Base-by-base conservation (phyloP, 2,113 vertebrate species). In the Marmota monax region DNA sequence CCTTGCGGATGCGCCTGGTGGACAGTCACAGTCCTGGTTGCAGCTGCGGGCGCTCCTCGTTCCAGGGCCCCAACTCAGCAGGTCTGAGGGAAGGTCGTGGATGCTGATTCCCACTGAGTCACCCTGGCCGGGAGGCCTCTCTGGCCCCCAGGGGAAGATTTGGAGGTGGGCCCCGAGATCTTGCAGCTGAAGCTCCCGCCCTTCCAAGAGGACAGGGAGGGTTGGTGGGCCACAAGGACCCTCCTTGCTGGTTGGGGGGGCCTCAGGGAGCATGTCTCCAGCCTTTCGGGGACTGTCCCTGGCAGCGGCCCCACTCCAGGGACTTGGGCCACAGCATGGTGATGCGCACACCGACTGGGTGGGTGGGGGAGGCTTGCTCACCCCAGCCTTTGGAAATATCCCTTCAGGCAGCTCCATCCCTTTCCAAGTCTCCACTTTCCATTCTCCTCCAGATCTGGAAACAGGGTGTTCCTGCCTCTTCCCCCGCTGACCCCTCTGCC, bases 401-500 rank as follows among this genome's bases (percentile, higher is more conserved):
- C 90, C 88, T 95, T 86, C 93, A 70, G 88, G 95, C 94, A 87
- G 93, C 95, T 14, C 29, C 87, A 94, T 97, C 78, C 89, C 92
- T 95, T 93, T 96, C 97, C 97, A 97, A 97, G 94, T 88, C 92
- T 98, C 96, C 92, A 89, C 96, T 97, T 97, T 97, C 97, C 96
- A 96, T 78, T 93, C 97, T 96, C 87, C 88, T 92, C 89, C 95
- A 94, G 94, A 96, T 97, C 97, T 97, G 96, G 88, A 97, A 86
- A 95, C 97, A 96, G 95, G 83, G 95, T 97, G 97, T 97, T 96
- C 94, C 95, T 96, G 93, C 93, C 97, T 94, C 95, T 92, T 77
- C 94, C 79, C 92, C 86, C 74, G 8, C 73, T 94, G 97, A 96
- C 97, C 96, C 95, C 96, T 94, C 83, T 72, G 93, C 93, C 78